Percentiles rank a stretch among this genome's conserved stretches.
phyloP scores from a whole-genome alignment of 1,140 invertebrate genomes.

The Zaprionus nigranus region DNA sequence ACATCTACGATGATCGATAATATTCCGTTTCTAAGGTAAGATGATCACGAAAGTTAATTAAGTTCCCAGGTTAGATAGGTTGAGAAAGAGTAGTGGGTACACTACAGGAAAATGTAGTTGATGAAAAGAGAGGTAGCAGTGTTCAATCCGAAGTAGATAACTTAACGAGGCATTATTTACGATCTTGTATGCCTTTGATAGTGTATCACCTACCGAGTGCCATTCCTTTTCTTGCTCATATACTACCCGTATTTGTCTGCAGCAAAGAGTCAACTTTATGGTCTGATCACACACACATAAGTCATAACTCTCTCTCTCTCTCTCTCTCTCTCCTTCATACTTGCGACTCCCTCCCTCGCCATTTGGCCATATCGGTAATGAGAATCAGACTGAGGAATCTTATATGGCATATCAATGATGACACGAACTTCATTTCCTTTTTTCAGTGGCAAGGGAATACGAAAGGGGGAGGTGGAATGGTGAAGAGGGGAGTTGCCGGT shows the following conservation, averaged over 20 bases:
- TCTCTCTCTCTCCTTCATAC: neutral
- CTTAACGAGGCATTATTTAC: neutral
- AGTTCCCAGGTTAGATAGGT: neutral
- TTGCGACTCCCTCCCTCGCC: constrained; percentile 16
- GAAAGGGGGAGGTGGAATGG: too few species aligned
- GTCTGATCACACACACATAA: constrained; percentile 8
- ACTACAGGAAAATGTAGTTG: neutral
- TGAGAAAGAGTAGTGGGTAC: neutral
- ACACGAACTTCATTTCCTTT: constrained; percentile 44
- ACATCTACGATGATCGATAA: too few species aligned
- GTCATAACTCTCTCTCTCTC: neutral
- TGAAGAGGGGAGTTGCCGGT: neutral
- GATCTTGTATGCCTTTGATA: neutral
- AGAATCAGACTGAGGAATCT: constrained; percentile 20
- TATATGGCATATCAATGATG: constrained; percentile 48
- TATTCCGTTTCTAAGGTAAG: too few species aligned
- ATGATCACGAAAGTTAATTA: neutral
- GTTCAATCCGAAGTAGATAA: neutral
- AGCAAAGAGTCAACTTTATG: constrained; percentile 3
- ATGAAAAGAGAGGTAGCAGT: neutral
- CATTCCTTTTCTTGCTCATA: neutral
- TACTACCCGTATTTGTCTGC: constrained; percentile 7
- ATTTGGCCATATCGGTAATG: constrained; percentile 25
- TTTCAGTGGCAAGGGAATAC: neutral
- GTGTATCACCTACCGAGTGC: neutral